Base-by-base conservation (phyloP, 2,797 vertebrate species). In the Aldrovandia affinis region DNA sequence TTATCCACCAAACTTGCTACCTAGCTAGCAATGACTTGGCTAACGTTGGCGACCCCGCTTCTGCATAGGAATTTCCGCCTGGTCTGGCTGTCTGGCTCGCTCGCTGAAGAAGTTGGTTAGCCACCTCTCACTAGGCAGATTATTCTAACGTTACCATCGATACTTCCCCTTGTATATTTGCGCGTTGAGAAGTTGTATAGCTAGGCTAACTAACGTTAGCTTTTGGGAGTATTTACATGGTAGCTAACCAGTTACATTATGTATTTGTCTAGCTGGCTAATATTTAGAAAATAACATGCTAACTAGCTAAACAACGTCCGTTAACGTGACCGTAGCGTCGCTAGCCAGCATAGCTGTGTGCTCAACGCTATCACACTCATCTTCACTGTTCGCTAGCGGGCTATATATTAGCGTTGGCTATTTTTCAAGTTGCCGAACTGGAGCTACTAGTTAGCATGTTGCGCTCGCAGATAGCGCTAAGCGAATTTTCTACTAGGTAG, bases 1-100 rank as follows among this genome's bases (percentile, higher is more conserved):
- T 77, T 77, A 47, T 77, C 73, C 73, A 77, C 73, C 73, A 39
- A 77, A 77, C 73, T 77, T 44, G 55, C 33, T 42, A 39, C 28
- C 14, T 6, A 73, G 68, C 73, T 25, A 77, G 39, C 42, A 44
- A 47, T 47, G 73, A 47, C 39, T 77, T 44, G 2, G 42, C 36
- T 77, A 1, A n/a, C 20, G 33, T 42, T 68, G 33, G 33, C 70
- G 33, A 73, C 70, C 70, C 36, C 22, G 70, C 70, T 3, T 39
- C 70, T 73, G 70, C 42, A 22, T 47, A 44, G 22, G 20, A 47
- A 77, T 77, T 44, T 77, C 25, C 20, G 10, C 44, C 9, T 77
- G 42, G 15, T 15, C 42, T 47, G 18, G 42, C 42, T 20, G 22
- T 1, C 18, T 39, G 81, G 83, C 78, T 65, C 22, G 2, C 75